A percentile compares a stretch with the other conserved stretches of the same genome.
These are phyloP conservation scores for Stichodactyla mertensii DNA, from an alignment of 64 coral and sea anemone species.

Conservation along the genomic window DNA sequence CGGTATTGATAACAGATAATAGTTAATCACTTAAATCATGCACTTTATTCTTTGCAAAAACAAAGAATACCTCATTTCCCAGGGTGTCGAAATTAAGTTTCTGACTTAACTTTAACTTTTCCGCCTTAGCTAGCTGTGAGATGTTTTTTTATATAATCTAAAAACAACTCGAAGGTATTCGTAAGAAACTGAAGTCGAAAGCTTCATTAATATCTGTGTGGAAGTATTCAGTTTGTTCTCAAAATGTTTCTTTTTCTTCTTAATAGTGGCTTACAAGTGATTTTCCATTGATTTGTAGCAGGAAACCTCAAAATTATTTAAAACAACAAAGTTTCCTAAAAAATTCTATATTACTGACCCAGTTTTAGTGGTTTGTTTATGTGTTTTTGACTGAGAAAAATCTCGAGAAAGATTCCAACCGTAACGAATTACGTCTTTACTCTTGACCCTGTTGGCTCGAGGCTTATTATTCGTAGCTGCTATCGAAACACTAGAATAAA, in stretches of 20 bases:
- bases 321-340: background rate
- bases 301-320: background rate
- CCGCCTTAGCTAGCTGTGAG: background rate
- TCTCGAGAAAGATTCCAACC: background rate
- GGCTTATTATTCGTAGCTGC: background rate
- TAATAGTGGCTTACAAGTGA: background rate
- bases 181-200: background rate
- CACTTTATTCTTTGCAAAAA: background rate
- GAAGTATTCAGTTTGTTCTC: background rate
- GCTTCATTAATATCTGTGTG: background rate
- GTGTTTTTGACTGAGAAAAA: background rate
- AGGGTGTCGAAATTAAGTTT: background rate
- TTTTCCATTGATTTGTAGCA: background rate
- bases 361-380: background rate
- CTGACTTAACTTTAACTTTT: background rate
- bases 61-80: background rate
- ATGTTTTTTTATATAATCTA: background rate
- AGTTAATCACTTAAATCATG: background rate
- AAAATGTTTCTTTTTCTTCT: background rate
- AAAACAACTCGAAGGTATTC: background rate
- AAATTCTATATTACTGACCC: background rate
- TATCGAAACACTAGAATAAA: background rate
- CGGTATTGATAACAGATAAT: background rate
- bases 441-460: background rate
- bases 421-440: background rate